Evolutionary conservation across 1,140 invertebrate genomes (phyloP), one percentile per base, ranked within the genome.

Genomic region (Drosophila nigrodunni): DNA sequence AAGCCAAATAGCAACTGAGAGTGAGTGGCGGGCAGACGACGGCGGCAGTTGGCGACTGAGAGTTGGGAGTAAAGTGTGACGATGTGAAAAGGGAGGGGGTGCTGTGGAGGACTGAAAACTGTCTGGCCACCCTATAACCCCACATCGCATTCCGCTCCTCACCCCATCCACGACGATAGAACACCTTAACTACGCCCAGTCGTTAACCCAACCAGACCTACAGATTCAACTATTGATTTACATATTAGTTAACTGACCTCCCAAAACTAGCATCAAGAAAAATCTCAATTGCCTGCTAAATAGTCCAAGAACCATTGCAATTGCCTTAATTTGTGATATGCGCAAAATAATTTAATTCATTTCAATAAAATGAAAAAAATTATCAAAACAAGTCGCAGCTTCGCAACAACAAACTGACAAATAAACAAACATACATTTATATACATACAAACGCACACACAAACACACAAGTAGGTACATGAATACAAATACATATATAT

Each of bases 371-470:
- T 70, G 62, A 70, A 78, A 72, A 30, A 70, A 78, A 78, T 78
- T 82, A 78, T 80, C 57, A 85, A 88, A 77, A 76, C 85, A 88
- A 88, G 80, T 88, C 71, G 85, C 85, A 83, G 83, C 80, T 89
- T 80, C 72, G 69, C 80, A 88, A 88, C 67, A 82, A 88, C 67
- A 82, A 74, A 65, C 25, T 44, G 52, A 64, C 67, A 57, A 70
- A 74, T 52, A 75, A 79, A 80, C 47, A 77, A 74, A 82, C 75
- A 82, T 67, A 78, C 81, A 85, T 30, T 30, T 68, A 74, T 60
- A 76, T 76, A 77, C 54, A 64, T 74, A 76, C 81, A 85, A 57
- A 66, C 64, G 73, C 80, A 70, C 25, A 76, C 81, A 85, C 50
- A 66, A 60, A 77, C 80, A 65, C 43, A 68, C 65, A 65, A 55